Base-by-base conservation (phyloP, 2,888 invertebrate species). In the Penaeus monodon region DNA sequence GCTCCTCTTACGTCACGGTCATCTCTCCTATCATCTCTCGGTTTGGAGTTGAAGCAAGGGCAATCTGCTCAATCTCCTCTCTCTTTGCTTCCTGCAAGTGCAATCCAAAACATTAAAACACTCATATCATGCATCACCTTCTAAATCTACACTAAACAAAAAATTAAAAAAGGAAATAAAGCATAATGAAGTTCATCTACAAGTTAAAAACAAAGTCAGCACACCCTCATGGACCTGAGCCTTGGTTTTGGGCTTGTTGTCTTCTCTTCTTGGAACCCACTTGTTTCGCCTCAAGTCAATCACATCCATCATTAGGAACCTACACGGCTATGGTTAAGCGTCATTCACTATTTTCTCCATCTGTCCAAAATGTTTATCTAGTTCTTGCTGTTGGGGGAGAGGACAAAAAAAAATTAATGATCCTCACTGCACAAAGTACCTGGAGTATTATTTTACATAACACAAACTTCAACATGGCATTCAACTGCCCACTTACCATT, bases 211-310 rank as follows among this genome's bases (percentile, higher is more conserved):
- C 24, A n/a, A 44, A 38, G 14, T 24, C 22, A 29, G 3, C 22
- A 33, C 20, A 81, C 80, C 88, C 91, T 96, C 95, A 91, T 97
- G 96, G 89, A 99, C 97, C 93, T 98, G 96, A 91, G 97, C 97
- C 93, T 99, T 97, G 90, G 97, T 98, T 92, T 97, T 98, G 2
- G 98, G 98, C 91, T 96, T 96, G 70, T 95, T 95, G 91, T 98
- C 97, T 89, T 96, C 96, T 90, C 97, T 94, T 87, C 97, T 94
- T 6, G 96, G 96, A 84, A 96, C 94, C 98, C 98, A 99, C 91
- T 95, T 95, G 91, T 95, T 95, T 91, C 94, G 94, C 89, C 96
- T 94, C 89, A 99, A 94, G 91, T 98, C 98, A 89, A 98, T 96
- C 0, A 98, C 97, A 93, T 99, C 98, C 93, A 96, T 96, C 66